Conservation (phyloP, 2,113 vertebrate species). For the Trichechus manatus region DNA sequence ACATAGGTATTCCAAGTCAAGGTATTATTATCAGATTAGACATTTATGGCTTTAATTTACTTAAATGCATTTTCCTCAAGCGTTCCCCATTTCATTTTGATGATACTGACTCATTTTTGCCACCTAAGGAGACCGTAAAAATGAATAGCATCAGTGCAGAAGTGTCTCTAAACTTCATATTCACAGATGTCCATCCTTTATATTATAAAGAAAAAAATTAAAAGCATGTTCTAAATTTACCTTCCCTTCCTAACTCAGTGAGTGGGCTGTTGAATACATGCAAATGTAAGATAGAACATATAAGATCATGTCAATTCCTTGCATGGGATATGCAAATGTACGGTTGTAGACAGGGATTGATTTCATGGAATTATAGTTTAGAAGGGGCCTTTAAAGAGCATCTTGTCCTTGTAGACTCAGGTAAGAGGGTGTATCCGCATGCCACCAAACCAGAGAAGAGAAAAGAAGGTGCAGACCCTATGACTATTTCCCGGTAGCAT, state of each 20-base stretch:
- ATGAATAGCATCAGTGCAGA: background rate
- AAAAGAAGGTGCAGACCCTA: background rate
- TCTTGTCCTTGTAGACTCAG: background rate
- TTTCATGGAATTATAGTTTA: constrained; percentile 25
- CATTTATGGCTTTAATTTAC: constrained; percentile 53
- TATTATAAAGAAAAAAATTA: constrained; percentile 48
- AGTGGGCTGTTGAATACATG: background rate
- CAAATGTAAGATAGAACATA: background rate
- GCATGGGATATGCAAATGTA: background rate
- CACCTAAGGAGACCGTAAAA: constrained; percentile 61
- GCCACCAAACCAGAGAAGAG: background rate
- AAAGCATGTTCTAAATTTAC: constrained; percentile 61
- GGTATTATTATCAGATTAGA: background rate
- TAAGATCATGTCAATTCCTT: background rate
- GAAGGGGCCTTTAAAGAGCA: background rate
- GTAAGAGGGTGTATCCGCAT: background rate
- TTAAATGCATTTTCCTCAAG: constrained; percentile 36
- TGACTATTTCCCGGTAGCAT: background rate
- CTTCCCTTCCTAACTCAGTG: constrained; percentile 22
- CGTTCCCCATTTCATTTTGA: constrained; percentile 51
- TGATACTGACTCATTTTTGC: constrained; percentile 67
- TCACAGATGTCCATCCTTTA: constrained; percentile 43
- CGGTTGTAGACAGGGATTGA: background rate
- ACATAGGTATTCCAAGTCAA: constrained; percentile 4
- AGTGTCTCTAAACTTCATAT: constrained; percentile 59